Evolutionary conservation across 2,797 vertebrate species (phyloP), one percentile per base, ranked within the genome.

Genomic region (Coregonus ussuriensis): DNA sequence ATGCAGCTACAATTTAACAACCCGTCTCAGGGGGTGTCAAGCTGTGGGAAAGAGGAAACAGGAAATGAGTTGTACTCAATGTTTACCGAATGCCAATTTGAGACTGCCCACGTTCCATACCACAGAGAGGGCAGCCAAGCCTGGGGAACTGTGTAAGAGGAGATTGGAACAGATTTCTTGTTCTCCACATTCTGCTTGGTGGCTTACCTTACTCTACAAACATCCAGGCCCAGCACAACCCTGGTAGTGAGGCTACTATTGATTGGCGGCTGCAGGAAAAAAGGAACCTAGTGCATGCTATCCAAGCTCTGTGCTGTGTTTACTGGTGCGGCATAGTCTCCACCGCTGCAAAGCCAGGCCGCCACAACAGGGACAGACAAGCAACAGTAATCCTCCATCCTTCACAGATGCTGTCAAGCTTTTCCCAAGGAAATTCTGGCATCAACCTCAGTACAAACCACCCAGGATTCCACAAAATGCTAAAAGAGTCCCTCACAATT

Each of bases 1-100:
- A 92, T 90, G 86, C 90, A 85, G 88, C 85, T 77, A 80, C 87
- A 74, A 85, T 89, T 87, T 87, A 89, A 84, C 87, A 86, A 80
- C 82, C 25, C 80, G 74, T 74, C 85, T 87, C 80, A 71, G 63
- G 85, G 72, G 37, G 51, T 79, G 84, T 86, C 78, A 80, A 84
- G 67, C 75, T 29, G 74, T 53, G 63, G 68, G 82, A 87, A 83
- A 59, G 70, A 70, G 77, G 78, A 87, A 62, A 86, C 76, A 56
- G 65, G 68, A 51, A 76, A 35, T 21, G 0, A 76, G 35, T 4
- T 83, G 78, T 84, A 86, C 83, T 81, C 51, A 1, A 74, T 79
- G 77, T 82, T 84, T 79, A 15, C 76, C 41, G 51, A 54, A 63
- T 71, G 69, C 69, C 69, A 71, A 21, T 25, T 37, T 47, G 69